phyloP scores from a whole-genome alignment of 2,113 vertebrate genomes.

The Hippocampus zosterae region DNA sequence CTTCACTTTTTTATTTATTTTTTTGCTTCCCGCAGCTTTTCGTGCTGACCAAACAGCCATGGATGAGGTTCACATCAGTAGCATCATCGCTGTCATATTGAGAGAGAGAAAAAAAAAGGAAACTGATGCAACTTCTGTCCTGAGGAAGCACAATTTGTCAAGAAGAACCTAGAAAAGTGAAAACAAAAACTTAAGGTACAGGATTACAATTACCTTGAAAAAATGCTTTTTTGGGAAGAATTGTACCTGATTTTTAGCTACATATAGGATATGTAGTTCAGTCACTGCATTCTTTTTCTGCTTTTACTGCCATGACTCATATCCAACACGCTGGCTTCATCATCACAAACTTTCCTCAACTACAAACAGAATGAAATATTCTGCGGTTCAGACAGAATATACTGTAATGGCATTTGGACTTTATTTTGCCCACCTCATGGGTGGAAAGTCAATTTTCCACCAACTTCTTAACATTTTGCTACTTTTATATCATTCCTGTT shows the following conservation, averaged over 20 bases:
- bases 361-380: neutral
- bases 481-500: neutral
- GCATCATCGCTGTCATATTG: slow-evolving; percentile 30
- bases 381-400: neutral
- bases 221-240: neutral
- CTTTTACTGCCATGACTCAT: neutral
- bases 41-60: slow-evolving; percentile 50
- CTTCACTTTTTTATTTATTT: slow-evolving; percentile 17
- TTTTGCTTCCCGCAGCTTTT: slow-evolving; percentile 27
- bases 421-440: too few relatives aligned
- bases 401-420: neutral
- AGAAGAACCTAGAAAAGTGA: neutral
- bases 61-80: slow-evolving; percentile 43
- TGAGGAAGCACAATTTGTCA: slow-evolving; percentile 5
- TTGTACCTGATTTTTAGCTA: too few relatives aligned
- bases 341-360: neutral
- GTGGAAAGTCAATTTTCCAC: too few relatives aligned
- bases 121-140: slow-evolving; percentile 13
- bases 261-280: neutral
- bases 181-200: neutral
- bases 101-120: slow-evolving; percentile 18
- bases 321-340: neutral
- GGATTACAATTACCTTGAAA: neutral
- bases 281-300: neutral
- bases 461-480: neutral